phyloP scores from a whole-genome alignment of 2,113 vertebrate genomes.

The Hypanus sabinus region DNA sequence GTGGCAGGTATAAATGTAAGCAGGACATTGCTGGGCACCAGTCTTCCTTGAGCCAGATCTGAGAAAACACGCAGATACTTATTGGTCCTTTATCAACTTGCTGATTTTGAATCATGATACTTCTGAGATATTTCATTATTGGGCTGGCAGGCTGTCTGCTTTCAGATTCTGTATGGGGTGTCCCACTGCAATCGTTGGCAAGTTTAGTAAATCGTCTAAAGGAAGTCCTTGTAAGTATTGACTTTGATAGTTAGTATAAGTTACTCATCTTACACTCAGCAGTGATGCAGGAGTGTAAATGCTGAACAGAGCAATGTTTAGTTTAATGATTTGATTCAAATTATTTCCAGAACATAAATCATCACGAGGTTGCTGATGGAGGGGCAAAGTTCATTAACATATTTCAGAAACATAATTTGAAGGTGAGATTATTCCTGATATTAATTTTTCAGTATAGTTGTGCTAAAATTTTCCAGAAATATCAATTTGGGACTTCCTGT shows the following conservation, averaged over 20 bases:
- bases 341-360: constrained; percentile 52
- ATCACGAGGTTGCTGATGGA: constrained; percentile 44
- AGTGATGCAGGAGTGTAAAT: not conserved
- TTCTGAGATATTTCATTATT: not conserved
- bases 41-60: not conserved
- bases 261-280: not conserved
- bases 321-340: constrained; percentile 30
- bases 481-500: no score
- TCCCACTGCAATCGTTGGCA: constrained; percentile 19
- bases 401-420: constrained; percentile 48
- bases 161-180: not conserved
- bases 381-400: constrained; percentile 45
- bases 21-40: constrained; percentile 16
- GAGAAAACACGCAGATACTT: not conserved
- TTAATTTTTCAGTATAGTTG: no score
- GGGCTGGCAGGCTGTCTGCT: not conserved
- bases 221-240: constrained; percentile 65
- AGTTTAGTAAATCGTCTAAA: constrained; percentile 50
- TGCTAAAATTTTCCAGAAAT: no score
- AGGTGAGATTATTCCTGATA: constrained; percentile 57
- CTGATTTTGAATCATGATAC: not conserved
- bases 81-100: not conserved
- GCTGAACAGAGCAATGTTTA: no score
- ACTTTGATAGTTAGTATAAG: not conserved
- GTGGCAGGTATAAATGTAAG: constrained; percentile 62